Evolutionary conservation across 2,113 vertebrate genomes (phyloP), one percentile per base, ranked within the genome.

Genomic region (Caloenas nicobarica): DNA sequence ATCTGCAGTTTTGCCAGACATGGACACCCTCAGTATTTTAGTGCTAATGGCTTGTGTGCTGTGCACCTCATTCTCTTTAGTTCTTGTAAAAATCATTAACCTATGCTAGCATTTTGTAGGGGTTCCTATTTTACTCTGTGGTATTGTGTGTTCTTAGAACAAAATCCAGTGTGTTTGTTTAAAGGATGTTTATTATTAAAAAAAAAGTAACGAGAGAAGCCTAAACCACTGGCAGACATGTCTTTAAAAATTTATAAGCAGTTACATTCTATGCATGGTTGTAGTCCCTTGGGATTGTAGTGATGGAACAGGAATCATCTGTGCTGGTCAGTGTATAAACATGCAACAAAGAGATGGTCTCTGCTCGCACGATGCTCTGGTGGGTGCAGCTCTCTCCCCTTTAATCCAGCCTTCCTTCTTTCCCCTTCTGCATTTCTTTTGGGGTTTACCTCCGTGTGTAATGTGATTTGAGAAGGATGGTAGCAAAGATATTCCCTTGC

Each of bases 391-490:
- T 57, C 44, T 19, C 58, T 78, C 48, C 86, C 46, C 80, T 89
- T 73, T 79, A 53, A 84, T 81, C 77, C 81, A 89, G 46, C 36
- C 65, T 87, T 76, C 13, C 2, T 33, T 92, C 36, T 60, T 72
- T 34, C 69, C 77, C 36, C 57, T 84, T 38, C 40, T 58, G 28
- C 10, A 0, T 82, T 89, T 84, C 92, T 95, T 92, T 68, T 38
- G 73, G 53, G 69, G 22, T 69, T 91, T 84, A 16, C 12, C 26
- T 80, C 93, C 88, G 93, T 26, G 15, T 73, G 86, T 57, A 97
- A 95, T 25, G 54, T 46, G 85, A 10, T 87, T 93, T 91, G 92
- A 97, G 93, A 89, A 96, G 71, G 93, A 83, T 93, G 93, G 62
- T 90, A 90, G 92, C 93, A 87, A 96, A 91, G 86, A 87, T 88